phyloP scores from a whole-genome alignment of 2,888 invertebrate species.

The Pyrgus malvae region DNA sequence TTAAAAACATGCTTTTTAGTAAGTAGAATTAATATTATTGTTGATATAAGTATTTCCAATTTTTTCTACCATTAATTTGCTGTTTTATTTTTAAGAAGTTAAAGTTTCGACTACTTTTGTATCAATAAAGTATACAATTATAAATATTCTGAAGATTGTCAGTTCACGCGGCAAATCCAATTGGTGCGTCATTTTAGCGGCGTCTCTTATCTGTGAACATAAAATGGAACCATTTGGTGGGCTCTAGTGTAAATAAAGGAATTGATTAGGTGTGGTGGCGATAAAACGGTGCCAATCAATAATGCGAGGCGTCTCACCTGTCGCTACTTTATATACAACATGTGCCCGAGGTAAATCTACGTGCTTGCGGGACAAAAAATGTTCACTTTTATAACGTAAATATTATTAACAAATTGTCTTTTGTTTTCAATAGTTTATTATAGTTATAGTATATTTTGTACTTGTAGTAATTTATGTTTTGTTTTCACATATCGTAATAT shows the following conservation, averaged over 20 bases:
- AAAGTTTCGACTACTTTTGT: no score
- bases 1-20: no score
- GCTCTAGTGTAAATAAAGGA: conserved; percentile 25
- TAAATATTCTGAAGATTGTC: no score
- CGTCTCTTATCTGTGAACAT: conserved; percentile 16
- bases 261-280: conserved; percentile 22
- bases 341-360: conserved; percentile 11
- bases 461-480: no score
- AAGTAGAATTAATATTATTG: no score
- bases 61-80: no score
- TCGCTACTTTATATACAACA: background rate
- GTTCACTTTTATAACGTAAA: conserved; percentile 10
- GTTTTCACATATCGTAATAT: no score
- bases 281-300: conserved; percentile 21
- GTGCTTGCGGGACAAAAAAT: background rate
- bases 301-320: conserved; percentile 17
- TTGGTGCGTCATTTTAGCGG: conserved; percentile 16
- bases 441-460: no score
- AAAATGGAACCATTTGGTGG: conserved; percentile 20
- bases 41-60: no score
- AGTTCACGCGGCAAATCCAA: background rate
- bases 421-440: no score
- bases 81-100: no score
- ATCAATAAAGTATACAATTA: no score
- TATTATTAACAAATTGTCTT: background rate